Evolutionary conservation across 92 coral and sea anemone species (phyloP), one percentile per base, ranked within the genome.

Genomic region (Zoanthus gigantus): DNA sequence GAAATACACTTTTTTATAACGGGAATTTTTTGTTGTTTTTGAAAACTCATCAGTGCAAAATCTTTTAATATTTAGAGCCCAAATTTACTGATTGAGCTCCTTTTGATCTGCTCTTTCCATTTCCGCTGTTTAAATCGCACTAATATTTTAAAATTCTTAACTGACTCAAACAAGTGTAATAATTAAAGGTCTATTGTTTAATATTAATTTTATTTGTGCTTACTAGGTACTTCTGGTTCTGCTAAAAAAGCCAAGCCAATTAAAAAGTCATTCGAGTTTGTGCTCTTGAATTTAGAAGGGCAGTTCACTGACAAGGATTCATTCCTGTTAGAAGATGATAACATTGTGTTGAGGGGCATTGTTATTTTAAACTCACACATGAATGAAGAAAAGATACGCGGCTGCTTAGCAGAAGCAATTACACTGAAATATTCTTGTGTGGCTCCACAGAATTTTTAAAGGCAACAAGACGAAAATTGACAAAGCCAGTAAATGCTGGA

Each of bases 401-500:
- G 31, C 37, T 67, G 86, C 76, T 82, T 82, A 57, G 75, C 86
- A 12, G 75, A 66, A 37, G 86, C 86, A 65, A 66, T 82, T 31
- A 9, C 6, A 18, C 6, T 63, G 5, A 82, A 82, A 63, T 67
- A 66, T 83, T 77, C 87, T 48, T 11, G n/a, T 83, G 87, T 46
- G 75, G 87, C 77, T 44, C 66, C 87, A n/a, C 77, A 83, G 53
- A 68, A 44, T 83, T 83, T 57, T 71, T 83, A 83, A 68, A 69
- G 53, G 87, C 87, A 61, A 48, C 7, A 2, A 68, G 66, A 58
- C 7, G 77, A 48, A 69, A 69, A 69, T 7, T 83, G 61, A 6
- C 46, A 7, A 52, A 83, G 47, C 86, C 76, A 34, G 87, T 68
- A 32, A 83, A 83, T 65, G 71, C 87, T 71, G 87, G 87, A 31